Conservation (phyloP, 2,888 invertebrate species). For the Euplagia quadripunctaria region DNA sequence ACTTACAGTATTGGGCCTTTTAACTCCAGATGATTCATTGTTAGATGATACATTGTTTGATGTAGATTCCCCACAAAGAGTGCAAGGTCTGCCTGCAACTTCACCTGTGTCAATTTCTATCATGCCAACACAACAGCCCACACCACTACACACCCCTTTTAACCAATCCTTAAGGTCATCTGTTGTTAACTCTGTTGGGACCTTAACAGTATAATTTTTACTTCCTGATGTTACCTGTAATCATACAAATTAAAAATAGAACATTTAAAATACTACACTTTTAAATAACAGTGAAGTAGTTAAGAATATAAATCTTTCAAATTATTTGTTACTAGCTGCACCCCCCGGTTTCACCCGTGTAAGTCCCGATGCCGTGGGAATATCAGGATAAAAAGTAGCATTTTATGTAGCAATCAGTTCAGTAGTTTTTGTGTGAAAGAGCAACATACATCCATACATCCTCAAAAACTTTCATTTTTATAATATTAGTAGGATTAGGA, state of each 20-base stretch:
- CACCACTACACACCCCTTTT: slow-evolving; percentile 80
- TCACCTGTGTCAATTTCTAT: slow-evolving; percentile 84
- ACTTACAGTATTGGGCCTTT: slow-evolving; percentile 76
- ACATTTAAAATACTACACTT: neutral
- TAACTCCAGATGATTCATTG: slow-evolving; percentile 68
- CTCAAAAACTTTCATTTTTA: no score
- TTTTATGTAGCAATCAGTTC: no score
- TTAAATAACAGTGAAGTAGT: neutral
- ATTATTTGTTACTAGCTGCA: no score
- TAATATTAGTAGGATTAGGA: no score
- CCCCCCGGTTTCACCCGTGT: no score
- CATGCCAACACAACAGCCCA: slow-evolving; percentile 87
- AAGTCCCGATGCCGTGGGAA: no score
- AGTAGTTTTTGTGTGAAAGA: no score
- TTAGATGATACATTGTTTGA: slow-evolving; percentile 55
- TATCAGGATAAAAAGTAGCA: no score
- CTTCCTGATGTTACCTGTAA: slow-evolving; percentile 75
- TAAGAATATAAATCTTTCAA: no score
- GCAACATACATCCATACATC: no score
- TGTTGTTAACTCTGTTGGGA: slow-evolving; percentile 81
- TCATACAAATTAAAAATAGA: neutral
- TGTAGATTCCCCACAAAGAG: slow-evolving; percentile 79
- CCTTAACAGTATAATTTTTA: slow-evolving; percentile 86
- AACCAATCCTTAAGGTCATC: slow-evolving; percentile 86
- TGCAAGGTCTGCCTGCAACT: slow-evolving; percentile 77